Percentiles rank a stretch among this genome's conserved stretches.
Conservation (phyloP, 2,888 invertebrate species). For the Petrolisthes cinctipes region DNA sequence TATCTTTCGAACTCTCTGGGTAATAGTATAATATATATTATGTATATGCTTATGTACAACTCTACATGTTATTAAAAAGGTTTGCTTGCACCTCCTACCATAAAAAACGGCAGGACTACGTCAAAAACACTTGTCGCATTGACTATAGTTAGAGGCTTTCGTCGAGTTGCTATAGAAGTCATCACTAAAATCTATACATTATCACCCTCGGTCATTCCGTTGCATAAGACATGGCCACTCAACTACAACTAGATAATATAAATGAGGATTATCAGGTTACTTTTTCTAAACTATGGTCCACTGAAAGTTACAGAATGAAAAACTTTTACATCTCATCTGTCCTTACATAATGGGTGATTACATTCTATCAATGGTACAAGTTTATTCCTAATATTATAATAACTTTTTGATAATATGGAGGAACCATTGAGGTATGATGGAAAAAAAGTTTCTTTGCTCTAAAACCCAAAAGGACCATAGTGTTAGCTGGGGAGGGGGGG, state of each 20-base stretch:
- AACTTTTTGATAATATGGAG: no score
- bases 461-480: no score
- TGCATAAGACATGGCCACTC: not conserved
- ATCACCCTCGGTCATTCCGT: not conserved
- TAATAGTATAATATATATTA: constrained; percentile 10
- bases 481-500: no score
- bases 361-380: no score
- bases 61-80: constrained; percentile 31
- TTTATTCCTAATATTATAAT: no score
- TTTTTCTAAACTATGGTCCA: no score
- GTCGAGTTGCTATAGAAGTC: constrained; percentile 20
- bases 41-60: constrained; percentile 23
- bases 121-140: constrained; percentile 1
- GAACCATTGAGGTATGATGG: no score
- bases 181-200: not conserved
- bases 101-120: constrained; percentile 12
- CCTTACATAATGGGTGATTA: no score
- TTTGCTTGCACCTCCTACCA: constrained; percentile 19
- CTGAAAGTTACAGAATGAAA: no score
- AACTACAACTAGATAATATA: not conserved
- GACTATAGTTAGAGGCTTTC: not conserved
- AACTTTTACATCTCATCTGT: no score
- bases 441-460: no score
- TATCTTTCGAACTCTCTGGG: not conserved
- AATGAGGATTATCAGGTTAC: no score